These are phyloP conservation scores for Morpho deidamia DNA, from an alignment of 2,888 invertebrate genomes.

Conservation along the genomic window DNA sequence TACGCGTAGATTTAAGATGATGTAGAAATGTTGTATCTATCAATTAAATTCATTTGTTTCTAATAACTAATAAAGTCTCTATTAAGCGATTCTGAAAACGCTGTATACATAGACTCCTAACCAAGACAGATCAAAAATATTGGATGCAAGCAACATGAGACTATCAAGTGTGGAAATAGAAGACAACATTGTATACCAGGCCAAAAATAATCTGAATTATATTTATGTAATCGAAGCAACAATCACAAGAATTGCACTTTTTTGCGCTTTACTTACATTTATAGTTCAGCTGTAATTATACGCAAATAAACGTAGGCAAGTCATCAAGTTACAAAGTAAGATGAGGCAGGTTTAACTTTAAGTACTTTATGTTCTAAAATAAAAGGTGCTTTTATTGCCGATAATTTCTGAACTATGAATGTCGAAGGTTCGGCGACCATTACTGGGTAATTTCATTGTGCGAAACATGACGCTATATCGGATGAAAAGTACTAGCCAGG, in stretches of 20 bases:
- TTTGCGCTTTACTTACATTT: conserved; percentile 10
- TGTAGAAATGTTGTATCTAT: no score
- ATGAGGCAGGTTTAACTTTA: conserved; percentile 27
- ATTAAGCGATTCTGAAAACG: no score
- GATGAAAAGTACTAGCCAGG: conserved; percentile 49
- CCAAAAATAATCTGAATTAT: conserved; percentile 10
- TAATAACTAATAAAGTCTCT: no score
- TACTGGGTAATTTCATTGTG: conserved; percentile 66
- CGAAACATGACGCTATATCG: conserved; percentile 56
- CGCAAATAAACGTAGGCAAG: conserved; percentile 17
- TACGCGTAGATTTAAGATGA: no score
- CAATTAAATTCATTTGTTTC: no score
- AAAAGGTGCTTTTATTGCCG: conserved; percentile 70
- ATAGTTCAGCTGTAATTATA: conserved; percentile 18
- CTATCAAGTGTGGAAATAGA: no score
- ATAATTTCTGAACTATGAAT: conserved; percentile 75
- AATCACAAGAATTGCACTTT: not conserved
- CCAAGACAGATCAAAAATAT: no score
- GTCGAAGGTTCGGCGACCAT: conserved; percentile 63
- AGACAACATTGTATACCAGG: no score
- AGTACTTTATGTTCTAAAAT: conserved; percentile 49
- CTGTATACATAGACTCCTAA: no score
- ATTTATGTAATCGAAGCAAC: conserved; percentile 7
- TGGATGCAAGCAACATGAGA: no score
- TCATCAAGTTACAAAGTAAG: conserved; percentile 17